A percentile compares a stretch with the other conserved stretches of the same genome.
These are phyloP conservation scores for Mobula hypostoma DNA, from an alignment of 2,113 vertebrate species.

Conservation along the genomic window DNA sequence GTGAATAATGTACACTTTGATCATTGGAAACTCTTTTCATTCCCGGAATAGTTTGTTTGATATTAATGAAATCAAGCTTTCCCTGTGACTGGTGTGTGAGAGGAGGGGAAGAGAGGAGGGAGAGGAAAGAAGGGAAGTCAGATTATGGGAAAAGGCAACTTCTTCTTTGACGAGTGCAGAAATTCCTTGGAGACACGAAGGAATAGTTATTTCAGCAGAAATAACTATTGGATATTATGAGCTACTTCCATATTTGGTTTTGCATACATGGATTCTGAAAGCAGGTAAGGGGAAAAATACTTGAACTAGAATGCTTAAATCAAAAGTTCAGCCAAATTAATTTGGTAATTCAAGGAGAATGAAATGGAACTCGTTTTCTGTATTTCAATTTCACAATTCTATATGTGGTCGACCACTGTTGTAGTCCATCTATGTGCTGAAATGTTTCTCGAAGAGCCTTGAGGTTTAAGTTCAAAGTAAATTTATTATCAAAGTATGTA, in stretches of 20 bases:
- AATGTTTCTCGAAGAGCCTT: not conserved
- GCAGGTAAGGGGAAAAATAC: conserved; percentile 9
- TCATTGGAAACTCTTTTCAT: conserved; percentile 33
- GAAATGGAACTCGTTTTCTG: not conserved
- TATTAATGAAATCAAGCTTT: conserved; percentile 4
- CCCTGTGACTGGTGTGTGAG: not conserved
- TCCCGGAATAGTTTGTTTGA: not conserved
- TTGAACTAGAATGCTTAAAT: not conserved
- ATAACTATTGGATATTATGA: conserved; percentile 44
- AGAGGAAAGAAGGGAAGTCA: conserved; percentile 25
- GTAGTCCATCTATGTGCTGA: not conserved
- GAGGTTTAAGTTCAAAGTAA: too few relatives aligned
- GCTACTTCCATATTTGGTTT: conserved; percentile 60
- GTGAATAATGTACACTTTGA: conserved; percentile 38
- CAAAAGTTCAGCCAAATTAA: not conserved
- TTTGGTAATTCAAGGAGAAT: not conserved
- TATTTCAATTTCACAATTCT: not conserved
- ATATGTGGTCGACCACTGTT: not conserved
- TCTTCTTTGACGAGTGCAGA: conserved; percentile 33
- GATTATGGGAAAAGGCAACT: conserved; percentile 37
- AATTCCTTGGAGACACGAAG: conserved; percentile 42
- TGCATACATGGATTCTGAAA: conserved; percentile 52
- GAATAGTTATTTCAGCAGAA: conserved; percentile 41
- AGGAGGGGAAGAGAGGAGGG: not conserved
- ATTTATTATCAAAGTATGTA: too few relatives aligned